Percentiles rank a stretch among this genome's conserved stretches.
Evolutionary conservation across 64 coral and sea anemone species (phyloP).

Genomic region (Porites lutea): DNA sequence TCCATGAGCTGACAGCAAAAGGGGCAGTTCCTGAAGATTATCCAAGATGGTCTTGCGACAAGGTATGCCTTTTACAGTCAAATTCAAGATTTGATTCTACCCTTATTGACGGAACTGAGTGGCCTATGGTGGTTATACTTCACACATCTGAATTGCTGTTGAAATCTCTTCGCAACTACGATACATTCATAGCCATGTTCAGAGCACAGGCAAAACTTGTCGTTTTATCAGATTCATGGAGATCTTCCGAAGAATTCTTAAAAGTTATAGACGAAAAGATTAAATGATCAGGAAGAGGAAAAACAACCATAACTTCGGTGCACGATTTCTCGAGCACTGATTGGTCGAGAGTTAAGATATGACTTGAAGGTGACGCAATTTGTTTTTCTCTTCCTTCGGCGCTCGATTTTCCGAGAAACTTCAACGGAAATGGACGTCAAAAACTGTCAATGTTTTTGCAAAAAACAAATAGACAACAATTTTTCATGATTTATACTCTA

Average conservation of each 20-base stretch:
- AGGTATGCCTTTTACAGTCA: conserved; percentile 49
- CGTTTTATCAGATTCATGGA: conserved; percentile 66
- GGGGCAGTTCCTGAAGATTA: not conserved
- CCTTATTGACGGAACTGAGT: conserved; percentile 53
- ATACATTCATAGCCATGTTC: conserved; percentile 65
- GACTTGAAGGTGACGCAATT: no score
- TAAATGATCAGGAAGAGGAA: not conserved
- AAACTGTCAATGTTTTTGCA: no score
- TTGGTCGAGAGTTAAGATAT: no score
- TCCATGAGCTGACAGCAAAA: not conserved
- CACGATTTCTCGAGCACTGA: no score
- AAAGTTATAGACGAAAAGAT: conserved; percentile 23
- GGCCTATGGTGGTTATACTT: conserved; percentile 67
- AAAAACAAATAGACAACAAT: no score
- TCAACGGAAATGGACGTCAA: no score
- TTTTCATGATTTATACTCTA: no score
- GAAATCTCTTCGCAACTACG: conserved; percentile 52
- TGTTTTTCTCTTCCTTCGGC: no score
- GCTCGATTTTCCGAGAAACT: no score
- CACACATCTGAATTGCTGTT: conserved; percentile 43
- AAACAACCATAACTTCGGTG: no score
- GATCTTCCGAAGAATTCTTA: conserved; percentile 10
- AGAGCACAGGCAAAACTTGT: conserved; percentile 65
- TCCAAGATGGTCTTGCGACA: not conserved
- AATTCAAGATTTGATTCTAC: conserved; percentile 36